Conservation (phyloP, 2,113 vertebrate genomes). For the Corvus cornix region DNA sequence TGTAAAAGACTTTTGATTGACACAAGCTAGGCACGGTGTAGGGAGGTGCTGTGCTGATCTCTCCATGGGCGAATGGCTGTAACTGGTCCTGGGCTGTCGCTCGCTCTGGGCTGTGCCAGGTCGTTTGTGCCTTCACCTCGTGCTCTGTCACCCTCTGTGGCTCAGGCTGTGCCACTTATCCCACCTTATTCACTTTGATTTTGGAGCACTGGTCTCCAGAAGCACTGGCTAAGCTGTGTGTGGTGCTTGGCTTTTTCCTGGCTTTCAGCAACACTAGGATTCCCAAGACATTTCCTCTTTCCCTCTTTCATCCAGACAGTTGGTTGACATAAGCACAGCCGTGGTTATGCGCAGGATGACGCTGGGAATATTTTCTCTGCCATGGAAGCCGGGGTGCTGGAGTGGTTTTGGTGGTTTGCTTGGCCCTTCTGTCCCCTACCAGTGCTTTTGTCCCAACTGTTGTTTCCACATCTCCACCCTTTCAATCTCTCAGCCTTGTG, state of each 20-base stretch:
- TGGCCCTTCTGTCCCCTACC: neutral
- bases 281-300: neutral
- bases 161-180: accelerated
- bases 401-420: neutral
- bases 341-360: neutral
- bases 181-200: neutral
- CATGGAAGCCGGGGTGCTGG: neutral
- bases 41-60: neutral
- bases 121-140: neutral
- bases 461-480: neutral
- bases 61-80: accelerated
- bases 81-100: neutral
- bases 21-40: neutral
- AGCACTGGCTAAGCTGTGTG: neutral
- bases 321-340: neutral
- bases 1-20: neutral
- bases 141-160: neutral
- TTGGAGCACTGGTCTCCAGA: neutral
- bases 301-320: neutral
- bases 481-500: neutral
- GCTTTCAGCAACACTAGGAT: neutral
- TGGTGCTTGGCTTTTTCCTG: neutral
- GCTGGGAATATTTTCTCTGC: neutral
- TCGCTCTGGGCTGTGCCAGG: neutral
- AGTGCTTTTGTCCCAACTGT: neutral